These are phyloP conservation scores for Onychomys torridus DNA, from an alignment of 2,797 vertebrate species.

Conservation along the genomic window DNA sequence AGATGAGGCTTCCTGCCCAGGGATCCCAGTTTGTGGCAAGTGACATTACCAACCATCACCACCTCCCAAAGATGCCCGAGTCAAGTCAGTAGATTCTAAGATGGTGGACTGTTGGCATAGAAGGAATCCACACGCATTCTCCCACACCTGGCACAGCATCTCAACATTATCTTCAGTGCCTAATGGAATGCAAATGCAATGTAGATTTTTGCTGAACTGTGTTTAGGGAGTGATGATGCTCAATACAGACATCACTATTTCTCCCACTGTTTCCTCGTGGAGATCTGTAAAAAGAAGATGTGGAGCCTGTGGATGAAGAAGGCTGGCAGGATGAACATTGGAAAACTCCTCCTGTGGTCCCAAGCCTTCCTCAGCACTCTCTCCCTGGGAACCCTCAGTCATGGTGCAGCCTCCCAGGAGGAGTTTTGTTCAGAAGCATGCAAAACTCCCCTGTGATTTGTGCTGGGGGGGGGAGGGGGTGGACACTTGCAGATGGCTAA, in stretches of 20 bases:
- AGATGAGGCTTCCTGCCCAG: neutral
- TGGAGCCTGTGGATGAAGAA: rapidly evolving
- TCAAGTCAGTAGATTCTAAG: neutral
- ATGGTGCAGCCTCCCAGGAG: neutral
- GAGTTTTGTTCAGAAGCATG: neutral
- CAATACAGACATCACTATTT: neutral
- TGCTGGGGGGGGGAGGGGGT: rapidly evolving
- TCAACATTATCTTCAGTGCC: neutral
- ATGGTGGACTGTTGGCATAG: neutral
- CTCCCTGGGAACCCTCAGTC: neutral
- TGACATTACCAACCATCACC: neutral
- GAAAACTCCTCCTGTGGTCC: neutral
- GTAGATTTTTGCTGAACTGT: neutral
- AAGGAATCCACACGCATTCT: too few relatives aligned
- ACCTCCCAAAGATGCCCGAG: neutral
- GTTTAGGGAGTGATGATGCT: neutral
- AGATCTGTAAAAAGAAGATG: neutral
- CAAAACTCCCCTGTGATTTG: rapidly evolving
- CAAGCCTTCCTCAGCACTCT: neutral
- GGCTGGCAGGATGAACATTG: neutral
- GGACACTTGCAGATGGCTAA: neutral
- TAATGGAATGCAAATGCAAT: neutral
- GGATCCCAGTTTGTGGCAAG: neutral
- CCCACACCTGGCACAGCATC: neutral
- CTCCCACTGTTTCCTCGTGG: neutral